These are phyloP conservation scores for Nicator chloris DNA, from an alignment of 2,113 vertebrate genomes.

Conservation along the genomic window DNA sequence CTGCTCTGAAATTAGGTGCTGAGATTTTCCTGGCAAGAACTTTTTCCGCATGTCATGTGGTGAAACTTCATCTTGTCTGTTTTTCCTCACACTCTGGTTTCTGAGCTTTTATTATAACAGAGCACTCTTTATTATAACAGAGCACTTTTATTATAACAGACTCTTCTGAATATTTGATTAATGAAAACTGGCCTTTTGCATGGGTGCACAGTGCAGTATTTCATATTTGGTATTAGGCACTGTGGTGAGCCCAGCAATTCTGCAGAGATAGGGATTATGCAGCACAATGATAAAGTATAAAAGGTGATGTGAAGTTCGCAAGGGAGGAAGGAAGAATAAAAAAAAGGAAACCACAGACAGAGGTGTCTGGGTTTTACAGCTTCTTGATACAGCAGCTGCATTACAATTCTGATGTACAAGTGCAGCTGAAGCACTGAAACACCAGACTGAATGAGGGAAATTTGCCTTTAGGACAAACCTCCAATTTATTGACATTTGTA, in stretches of 20 bases:
- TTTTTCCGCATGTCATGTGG: neutral
- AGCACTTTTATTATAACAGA: neutral
- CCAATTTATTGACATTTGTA: neutral
- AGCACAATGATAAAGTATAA: neutral
- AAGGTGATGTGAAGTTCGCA: constrained; percentile 30
- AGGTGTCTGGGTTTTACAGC: neutral
- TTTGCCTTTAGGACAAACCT: neutral
- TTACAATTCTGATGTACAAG: neutral
- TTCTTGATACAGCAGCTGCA: neutral
- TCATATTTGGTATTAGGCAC: neutral
- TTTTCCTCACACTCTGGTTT: neutral
- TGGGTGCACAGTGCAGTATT: constrained; percentile 7
- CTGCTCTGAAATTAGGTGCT: neutral
- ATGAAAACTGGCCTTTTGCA: constrained; percentile 48
- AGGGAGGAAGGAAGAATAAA: neutral
- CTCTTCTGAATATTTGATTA: constrained; percentile 43
- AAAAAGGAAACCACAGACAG: neutral
- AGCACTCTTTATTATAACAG: neutral
- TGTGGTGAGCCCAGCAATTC: constrained; percentile 1
- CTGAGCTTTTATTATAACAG: neutral
- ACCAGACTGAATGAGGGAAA: neutral
- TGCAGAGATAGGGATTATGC: neutral
- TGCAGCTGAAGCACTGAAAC: neutral
- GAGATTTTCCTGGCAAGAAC: neutral
- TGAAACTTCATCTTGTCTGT: neutral